Conservation (phyloP, 37 sponge, comb jelly and placozoan species). For the Theonella swinhoei region DNA sequence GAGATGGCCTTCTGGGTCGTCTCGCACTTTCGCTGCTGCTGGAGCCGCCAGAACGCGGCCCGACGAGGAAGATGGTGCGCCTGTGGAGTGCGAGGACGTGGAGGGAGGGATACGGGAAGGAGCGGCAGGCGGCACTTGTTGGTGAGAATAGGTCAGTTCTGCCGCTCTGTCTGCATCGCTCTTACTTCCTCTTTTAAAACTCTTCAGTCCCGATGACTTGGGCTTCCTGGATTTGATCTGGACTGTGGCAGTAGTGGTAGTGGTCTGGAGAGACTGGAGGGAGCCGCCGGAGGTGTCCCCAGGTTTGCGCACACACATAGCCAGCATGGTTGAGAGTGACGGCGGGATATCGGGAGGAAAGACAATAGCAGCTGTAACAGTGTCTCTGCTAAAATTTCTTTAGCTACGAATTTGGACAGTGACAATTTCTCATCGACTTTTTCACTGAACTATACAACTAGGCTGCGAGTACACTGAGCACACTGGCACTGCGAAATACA, state of each 20-base stretch:
- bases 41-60: not conserved
- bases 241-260: not conserved
- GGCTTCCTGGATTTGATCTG: constrained; percentile 17
- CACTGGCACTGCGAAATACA: not conserved
- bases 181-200: constrained; percentile 15
- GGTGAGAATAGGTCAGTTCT: not conserved
- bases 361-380: not conserved
- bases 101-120: not conserved
- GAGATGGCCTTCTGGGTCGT: constrained; percentile 91
- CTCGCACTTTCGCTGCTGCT: constrained; percentile 54
- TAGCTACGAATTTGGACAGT: not conserved
- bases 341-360: not conserved
- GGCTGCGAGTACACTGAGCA: too few relatives aligned
- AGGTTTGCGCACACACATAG: constrained; percentile 81
- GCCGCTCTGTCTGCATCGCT: not conserved
- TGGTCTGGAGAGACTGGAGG: constrained; percentile 17
- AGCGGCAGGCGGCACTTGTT: not conserved
- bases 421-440: too few relatives aligned
- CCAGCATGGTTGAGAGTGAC: constrained; percentile 57
- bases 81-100: not conserved
- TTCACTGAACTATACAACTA: too few relatives aligned
- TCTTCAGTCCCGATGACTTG: constrained; percentile 19
- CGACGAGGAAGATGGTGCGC: not conserved
- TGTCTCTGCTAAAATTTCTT: not conserved
- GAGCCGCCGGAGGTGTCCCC: constrained; percentile 44